Conservation (phyloP, 2,888 invertebrate genomes). For the Podotricha telesiphe region DNA sequence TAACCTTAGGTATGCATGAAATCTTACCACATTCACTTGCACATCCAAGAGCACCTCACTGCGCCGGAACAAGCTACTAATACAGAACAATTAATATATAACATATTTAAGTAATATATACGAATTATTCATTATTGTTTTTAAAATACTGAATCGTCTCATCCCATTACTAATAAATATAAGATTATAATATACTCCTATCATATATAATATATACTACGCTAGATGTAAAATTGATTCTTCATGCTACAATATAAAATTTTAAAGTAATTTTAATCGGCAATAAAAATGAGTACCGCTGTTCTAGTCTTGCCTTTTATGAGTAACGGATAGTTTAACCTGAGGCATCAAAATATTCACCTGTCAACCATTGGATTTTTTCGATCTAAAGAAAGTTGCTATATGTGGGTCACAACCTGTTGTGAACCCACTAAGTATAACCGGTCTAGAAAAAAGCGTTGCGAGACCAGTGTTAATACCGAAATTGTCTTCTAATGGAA, state of each 20-base stretch:
- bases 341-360: constrained; percentile 39
- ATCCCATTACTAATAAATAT: no score
- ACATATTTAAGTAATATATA: no score
- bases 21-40: no score
- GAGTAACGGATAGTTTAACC: constrained; percentile 40
- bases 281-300: constrained; percentile 25
- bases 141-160: no score
- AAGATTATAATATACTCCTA: no score
- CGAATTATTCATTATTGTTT: no score
- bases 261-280: constrained; percentile 1
- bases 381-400: constrained; percentile 68
- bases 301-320: constrained; percentile 28
- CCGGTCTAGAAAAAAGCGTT: constrained; percentile 56
- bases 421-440: constrained; percentile 59
- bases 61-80: no score
- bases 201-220: background rate
- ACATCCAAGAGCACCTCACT: no score
- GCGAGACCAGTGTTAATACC: constrained; percentile 50
- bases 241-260: background rate
- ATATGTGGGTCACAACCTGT: constrained; percentile 74
- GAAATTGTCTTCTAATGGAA: constrained; percentile 47
- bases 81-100: no score
- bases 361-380: constrained; percentile 51
- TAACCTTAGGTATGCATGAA: no score
- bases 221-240: background rate